Evolutionary conservation across 2,113 vertebrate genomes (phyloP), one percentile per base, ranked within the genome.

Genomic region (Meles meles): DNA sequence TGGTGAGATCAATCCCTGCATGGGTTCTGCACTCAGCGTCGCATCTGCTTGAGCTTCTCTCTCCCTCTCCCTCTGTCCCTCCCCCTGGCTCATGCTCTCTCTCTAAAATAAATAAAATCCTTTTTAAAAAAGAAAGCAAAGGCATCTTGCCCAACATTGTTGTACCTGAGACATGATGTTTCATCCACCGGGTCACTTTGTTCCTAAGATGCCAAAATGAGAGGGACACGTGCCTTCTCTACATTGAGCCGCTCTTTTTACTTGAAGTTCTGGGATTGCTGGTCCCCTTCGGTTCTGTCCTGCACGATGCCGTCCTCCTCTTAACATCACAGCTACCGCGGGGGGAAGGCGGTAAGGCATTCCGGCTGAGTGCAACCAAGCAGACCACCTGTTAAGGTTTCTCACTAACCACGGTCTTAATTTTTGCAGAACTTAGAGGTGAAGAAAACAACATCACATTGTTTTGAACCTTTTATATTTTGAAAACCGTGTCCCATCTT

Each of bases 91-190:
- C 67, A 37, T 0, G 8, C 67, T 21, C 18, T 37, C 34, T 69
- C 34, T 20, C 8, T 69, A 29, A 29, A 63, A 63, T 63, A 63
- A 29, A 63, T 63, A 31, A 29, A 63, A 31, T 29, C 11, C 31
- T n/a, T 69, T 65, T 69, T 21, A 5, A 10, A 69, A 20, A 37
- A 20, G 63, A n/a, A 69, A 67, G 63, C 63, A 49, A 77, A 77
- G 15, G 47, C 31, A 52, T 52, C 49, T 52, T 49, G 76, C 63
- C 39, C 21, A 23, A 82, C 86, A 90, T 94, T 96, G 90, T 72
- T 93, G 80, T 87, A 65, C 74, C 52, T 72, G 88, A 94, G 93
- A 82, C 88, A 63, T 79, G 52, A 42, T n/a, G 87, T 57, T 49
- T 76, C 83, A 42, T 34, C 74, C 80, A 42, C 34, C 80, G 57